Evolutionary conservation across 2,888 invertebrate species (phyloP), one percentile per base, ranked within the genome.

Genomic region (Euzetes globulus): DNA sequence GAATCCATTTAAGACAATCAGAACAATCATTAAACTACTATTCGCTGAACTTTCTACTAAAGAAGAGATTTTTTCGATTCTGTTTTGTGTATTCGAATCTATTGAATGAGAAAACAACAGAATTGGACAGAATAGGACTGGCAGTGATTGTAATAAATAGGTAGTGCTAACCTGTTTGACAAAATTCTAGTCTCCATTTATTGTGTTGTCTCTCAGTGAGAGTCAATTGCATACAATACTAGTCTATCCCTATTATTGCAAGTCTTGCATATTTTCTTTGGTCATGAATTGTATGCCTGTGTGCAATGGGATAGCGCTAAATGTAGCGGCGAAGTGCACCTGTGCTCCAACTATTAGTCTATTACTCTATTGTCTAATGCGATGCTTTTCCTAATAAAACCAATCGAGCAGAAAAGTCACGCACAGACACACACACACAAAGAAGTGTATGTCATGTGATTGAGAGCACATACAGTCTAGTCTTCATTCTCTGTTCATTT

Each of bases 1-100:
- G 19, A 65, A 65, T 37, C 65, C 65, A 65, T 65, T 65, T 65
- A 65, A 65, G 65, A 41, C 65, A 65, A 65, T 65, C n/a, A 65
- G 65, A 37, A 65, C 37, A 65, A 41, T 65, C 37, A 13, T 25
- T 58, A 33, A 19, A 52, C 52, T 19, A 41, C 19, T 60, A 60
- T 27, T 60, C 13, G 22, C 15, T 29, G 27, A 29, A 60, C 29
- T 60, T 60, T 60, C 60, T 37, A 6, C 33, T 37, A 65, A 22
- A 5, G 2, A 22, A 58, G 15, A 58, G 58, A n/a, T n/a, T 5
- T 50, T n/a, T 50, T 50, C n/a, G 37, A 37, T 27, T 60, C 19
- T 60, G 22, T 55, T n/a, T n/a, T n/a, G n/a, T n/a, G n/a, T n/a
- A n/a, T n/a, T n/a, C n/a, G n/a, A n/a, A n/a, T n/a, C n/a, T n/a